A percentile compares a stretch with the other conserved stretches of the same genome.
These are phyloP conservation scores for Zophobas atratus DNA, from an alignment of 1,140 invertebrate genomes.

Conservation along the genomic window DNA sequence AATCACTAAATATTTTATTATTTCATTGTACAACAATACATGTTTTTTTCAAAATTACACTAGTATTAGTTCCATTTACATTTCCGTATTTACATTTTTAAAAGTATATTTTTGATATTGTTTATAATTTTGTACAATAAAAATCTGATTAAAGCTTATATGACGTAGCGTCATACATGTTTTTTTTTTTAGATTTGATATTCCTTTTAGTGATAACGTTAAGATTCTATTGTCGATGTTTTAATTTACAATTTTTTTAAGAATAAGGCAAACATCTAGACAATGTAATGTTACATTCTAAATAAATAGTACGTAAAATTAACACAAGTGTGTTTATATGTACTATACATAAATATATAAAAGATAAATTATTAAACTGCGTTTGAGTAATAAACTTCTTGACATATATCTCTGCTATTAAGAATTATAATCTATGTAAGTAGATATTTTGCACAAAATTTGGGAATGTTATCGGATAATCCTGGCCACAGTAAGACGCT, in stretches of 20 bases:
- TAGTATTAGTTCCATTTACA: conserved; percentile 54
- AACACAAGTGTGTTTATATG: conserved; percentile 38
- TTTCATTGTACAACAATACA: conserved; percentile 64
- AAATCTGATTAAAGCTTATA: conserved; percentile 63
- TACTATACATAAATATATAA: conserved; percentile 40
- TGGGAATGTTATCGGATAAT: conserved; percentile 47
- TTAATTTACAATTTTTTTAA: conserved; percentile 48
- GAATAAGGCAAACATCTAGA: conserved; percentile 49
- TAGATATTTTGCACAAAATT: conserved; percentile 46
- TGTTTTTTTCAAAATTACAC: conserved; percentile 51
- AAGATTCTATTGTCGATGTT: conserved; percentile 57
- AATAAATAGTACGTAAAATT: conserved; percentile 47
- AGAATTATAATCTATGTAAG: conserved; percentile 28
- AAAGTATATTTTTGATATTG: conserved; percentile 54
- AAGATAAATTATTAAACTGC: conserved; percentile 44
- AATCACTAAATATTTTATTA: conserved; percentile 64
- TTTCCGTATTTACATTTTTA: conserved; percentile 55
- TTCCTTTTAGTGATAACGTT: conserved; percentile 41
- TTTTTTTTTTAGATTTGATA: conserved; percentile 35
- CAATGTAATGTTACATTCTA: conserved; percentile 38
- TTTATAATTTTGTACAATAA: conserved; percentile 60
- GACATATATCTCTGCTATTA: conserved; percentile 40
- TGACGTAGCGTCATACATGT: conserved; percentile 45
- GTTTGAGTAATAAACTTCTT: conserved; percentile 37
- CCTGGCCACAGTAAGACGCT: conserved; percentile 30